Conservation (phyloP, 1,140 invertebrate species). For the Drosophila ficusphila region DNA sequence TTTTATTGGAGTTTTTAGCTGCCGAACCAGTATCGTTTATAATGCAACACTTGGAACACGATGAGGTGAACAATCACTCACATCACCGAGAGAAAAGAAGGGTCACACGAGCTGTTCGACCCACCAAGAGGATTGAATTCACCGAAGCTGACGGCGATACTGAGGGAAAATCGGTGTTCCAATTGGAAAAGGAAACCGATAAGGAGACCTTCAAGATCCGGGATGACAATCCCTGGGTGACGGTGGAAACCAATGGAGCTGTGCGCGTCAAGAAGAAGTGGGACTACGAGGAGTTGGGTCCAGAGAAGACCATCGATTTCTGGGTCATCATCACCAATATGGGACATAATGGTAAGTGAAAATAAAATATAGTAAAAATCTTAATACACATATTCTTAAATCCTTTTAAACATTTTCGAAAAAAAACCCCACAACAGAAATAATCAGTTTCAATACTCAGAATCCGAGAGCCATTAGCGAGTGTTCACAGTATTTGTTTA, state of each 20-base stretch:
- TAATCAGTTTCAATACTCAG: neutral
- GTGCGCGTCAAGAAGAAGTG: slow-evolving; percentile 97
- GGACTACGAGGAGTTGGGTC: slow-evolving; percentile 98
- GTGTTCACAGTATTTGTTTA: slow-evolving; percentile 9
- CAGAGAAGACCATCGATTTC: slow-evolving; percentile 97
- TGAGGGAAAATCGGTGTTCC: slow-evolving; percentile 94
- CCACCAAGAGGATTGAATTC: slow-evolving; percentile 96
- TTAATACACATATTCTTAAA: neutral
- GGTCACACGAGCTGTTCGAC: slow-evolving; percentile 93
- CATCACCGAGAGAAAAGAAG: slow-evolving; percentile 91
- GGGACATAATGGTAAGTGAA: slow-evolving; percentile 91
- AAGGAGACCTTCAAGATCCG: slow-evolving; percentile 96
- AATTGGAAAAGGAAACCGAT: slow-evolving; percentile 95
- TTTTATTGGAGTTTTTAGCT: slow-evolving; percentile 90
- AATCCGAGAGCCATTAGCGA: slow-evolving; percentile 24
- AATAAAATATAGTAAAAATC: neutral
- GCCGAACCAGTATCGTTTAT: slow-evolving; percentile 84
- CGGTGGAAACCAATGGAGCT: slow-evolving; percentile 94
- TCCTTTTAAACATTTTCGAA: neutral
- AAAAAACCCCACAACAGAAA: neutral
- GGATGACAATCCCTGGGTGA: slow-evolving; percentile 97
- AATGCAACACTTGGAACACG: slow-evolving; percentile 84
- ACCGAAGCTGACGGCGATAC: slow-evolving; percentile 95
- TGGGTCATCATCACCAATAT: slow-evolving; percentile 97
- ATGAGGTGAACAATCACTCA: slow-evolving; percentile 85